Conservation (phyloP, 2,113 vertebrate species). For the Gymnogyps californianus region DNA sequence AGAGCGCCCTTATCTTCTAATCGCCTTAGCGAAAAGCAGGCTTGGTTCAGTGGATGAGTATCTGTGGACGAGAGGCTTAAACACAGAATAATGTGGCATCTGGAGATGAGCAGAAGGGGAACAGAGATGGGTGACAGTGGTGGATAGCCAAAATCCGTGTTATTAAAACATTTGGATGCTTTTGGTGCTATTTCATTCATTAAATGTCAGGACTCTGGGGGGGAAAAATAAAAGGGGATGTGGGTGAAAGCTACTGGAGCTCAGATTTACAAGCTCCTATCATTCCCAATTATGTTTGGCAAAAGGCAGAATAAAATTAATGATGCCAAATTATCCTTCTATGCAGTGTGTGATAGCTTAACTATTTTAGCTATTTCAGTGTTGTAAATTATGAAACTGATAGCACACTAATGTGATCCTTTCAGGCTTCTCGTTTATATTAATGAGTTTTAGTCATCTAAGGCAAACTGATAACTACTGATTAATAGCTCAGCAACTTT, state of each 20-base stretch:
- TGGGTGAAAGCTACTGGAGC: background rate
- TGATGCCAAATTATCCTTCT: slow-evolving; percentile 50
- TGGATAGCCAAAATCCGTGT: background rate
- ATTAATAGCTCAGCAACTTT: slow-evolving; percentile 71
- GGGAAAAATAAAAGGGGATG: background rate
- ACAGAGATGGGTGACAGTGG: background rate
- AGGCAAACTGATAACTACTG: slow-evolving; percentile 70
- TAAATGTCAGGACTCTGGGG: background rate
- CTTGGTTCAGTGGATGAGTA: background rate
- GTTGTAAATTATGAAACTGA: slow-evolving; percentile 60
- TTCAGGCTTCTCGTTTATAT: slow-evolving; percentile 73
- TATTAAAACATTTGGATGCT: slow-evolving; percentile 5
- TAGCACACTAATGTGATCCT: slow-evolving; percentile 64
- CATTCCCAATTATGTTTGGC: slow-evolving; percentile 45
- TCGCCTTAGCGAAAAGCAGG: background rate
- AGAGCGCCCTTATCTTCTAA: background rate
- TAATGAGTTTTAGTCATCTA: slow-evolving; percentile 73
- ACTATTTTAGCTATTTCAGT: slow-evolving; percentile 53
- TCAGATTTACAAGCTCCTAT: background rate
- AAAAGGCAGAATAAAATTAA: slow-evolving; percentile 61
- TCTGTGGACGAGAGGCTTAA: background rate
- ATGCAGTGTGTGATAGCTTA: background rate
- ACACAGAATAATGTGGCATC: background rate
- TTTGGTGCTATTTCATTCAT: slow-evolving; percentile 15
- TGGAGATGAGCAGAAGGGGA: background rate